These are phyloP conservation scores for Globicephala melas DNA, from an alignment of 2,113 vertebrate species.

Conservation along the genomic window DNA sequence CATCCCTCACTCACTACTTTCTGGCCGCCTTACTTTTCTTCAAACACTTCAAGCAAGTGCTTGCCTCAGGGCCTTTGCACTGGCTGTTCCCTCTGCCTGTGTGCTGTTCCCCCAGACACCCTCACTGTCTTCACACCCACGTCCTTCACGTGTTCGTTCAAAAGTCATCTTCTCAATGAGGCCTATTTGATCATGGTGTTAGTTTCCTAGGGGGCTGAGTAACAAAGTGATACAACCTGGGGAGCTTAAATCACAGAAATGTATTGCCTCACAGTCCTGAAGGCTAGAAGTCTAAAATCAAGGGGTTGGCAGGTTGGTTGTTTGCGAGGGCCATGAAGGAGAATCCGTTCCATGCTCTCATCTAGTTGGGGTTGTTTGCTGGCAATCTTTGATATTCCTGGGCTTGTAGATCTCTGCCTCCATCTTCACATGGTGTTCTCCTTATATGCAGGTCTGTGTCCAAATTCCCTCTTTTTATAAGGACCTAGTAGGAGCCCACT, in stretches of 20 bases:
- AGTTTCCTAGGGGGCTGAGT: not conserved
- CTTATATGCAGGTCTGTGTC: too few relatives aligned
- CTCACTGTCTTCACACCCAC: not conserved
- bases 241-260: not conserved
- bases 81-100: not conserved
- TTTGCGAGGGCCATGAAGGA: not conserved
- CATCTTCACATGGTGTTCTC: not conserved
- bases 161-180: not conserved
- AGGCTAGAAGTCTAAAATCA: not conserved
- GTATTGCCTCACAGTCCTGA: not conserved
- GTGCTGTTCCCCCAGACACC: not conserved
- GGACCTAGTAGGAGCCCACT: not conserved
- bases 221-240: accelerated
- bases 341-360: accelerated
- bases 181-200: too few relatives aligned
- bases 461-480: not conserved
- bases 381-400: too few relatives aligned
- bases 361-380: not conserved
- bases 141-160: not conserved
- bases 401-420: not conserved
- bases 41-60: not conserved
- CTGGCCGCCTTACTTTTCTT: not conserved
- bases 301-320: accelerated
- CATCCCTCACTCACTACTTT: not conserved
- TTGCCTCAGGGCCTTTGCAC: not conserved